Percentiles rank a stretch among this genome's conserved stretches.
phyloP scores from a whole-genome alignment of 2,888 invertebrate genomes.

The Callyntrura guangdongensis region DNA sequence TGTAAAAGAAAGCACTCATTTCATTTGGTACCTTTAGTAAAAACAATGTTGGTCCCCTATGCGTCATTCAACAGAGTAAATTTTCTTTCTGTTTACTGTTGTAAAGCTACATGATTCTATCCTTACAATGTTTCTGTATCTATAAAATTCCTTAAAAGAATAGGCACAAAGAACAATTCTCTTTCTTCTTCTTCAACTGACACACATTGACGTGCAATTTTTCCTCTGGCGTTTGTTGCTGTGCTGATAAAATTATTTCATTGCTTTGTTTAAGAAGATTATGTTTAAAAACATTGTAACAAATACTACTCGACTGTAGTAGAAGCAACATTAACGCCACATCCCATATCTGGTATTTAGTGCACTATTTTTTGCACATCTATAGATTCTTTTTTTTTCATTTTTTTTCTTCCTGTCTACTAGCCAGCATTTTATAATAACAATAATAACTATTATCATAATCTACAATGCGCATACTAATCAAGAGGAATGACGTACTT shows the following conservation, averaged over 20 bases:
- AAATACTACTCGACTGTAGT: no score
- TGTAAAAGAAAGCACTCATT: background rate
- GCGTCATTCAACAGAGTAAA: no score
- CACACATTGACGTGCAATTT: constrained; percentile 42
- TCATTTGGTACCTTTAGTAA: background rate
- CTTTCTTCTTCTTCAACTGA: constrained; percentile 1
- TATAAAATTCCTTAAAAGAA: background rate
- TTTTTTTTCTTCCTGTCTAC: background rate
- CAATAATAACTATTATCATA: background rate
- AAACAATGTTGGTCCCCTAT: no score
- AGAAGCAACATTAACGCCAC: background rate
- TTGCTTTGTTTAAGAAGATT: no score
- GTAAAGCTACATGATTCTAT: background rate
- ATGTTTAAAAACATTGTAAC: no score
- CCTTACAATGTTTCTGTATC: background rate
- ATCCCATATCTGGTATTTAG: no score
- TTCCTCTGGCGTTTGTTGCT: background rate
- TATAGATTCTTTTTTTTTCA: background rate
- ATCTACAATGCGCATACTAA: constrained; percentile 55
- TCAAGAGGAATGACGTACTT: constrained; percentile 40
- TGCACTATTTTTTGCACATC: background rate
- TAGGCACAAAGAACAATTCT: background rate
- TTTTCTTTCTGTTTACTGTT: no score
- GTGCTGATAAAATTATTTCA: background rate
- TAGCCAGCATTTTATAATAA: background rate